Conservation (phyloP, 2,113 vertebrate species). For the Galeopterus variegatus region DNA sequence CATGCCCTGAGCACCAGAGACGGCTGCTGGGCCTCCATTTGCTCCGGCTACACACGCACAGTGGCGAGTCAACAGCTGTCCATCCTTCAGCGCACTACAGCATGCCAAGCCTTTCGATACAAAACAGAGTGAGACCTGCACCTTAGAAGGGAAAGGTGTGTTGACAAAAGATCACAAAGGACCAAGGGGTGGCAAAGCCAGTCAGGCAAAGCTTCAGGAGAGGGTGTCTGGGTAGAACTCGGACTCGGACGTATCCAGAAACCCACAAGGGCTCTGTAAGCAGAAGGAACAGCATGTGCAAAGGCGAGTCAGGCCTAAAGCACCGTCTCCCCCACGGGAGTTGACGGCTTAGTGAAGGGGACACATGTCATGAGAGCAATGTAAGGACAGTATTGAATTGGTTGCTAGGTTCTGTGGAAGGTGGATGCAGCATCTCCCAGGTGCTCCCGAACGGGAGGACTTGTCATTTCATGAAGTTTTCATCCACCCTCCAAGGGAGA, state of each 20-base stretch:
- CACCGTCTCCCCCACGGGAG: fast-evolving
- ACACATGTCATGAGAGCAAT: fast-evolving
- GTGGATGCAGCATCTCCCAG: neutral
- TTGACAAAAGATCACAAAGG: fast-evolving
- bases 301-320: too few relatives aligned
- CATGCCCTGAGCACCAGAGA: neutral
- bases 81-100: fast-evolving
- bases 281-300: fast-evolving
- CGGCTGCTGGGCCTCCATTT: neutral
- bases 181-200: fast-evolving
- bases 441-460: neutral
- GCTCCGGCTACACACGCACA: neutral
- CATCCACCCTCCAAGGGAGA: neutral
- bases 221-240: fast-evolving
- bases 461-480: fast-evolving
- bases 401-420: fast-evolving
- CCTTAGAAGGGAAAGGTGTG: fast-evolving
- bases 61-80: neutral
- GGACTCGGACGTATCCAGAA: neutral
- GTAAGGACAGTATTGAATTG: fast-evolving
- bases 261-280: too few relatives aligned
- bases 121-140: neutral
- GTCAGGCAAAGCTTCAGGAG: neutral
- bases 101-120: neutral
- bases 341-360: neutral